Base-by-base conservation (phyloP, 2,888 invertebrate genomes). In the Cecidostiba fungosa region DNA sequence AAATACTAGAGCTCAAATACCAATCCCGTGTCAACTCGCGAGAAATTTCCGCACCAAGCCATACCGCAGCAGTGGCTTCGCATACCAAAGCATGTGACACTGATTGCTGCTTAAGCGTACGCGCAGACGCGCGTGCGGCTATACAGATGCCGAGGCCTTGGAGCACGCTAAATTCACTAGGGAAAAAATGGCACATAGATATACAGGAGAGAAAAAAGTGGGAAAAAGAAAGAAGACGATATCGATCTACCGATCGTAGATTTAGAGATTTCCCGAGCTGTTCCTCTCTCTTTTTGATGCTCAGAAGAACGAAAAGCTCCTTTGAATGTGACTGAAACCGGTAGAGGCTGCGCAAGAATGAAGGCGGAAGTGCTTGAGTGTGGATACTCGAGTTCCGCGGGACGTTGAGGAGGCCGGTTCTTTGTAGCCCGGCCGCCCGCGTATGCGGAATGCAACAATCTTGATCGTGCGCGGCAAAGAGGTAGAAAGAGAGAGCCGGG, bases 351-450 rank as follows among this genome's bases (percentile, higher is more conserved):
- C 69, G 16, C 70, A 70, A 70, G 70, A 70, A 70, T 70, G 59
- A 77, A 19, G 50, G n/a, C 19, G 77, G 59, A 54, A 54, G 77
- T 76, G 54, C 50, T 76, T 54, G 47, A 76, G 77, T 77, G 77
- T 54, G 77, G 54, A 59, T 54, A 54, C 76, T 50, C 23, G 26
- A 26, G 16, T 8, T 50, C 36, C 26, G 26, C n/a, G 12, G 12
- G 29, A 19, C 8, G 29, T n/a, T 0, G 43, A 10, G 23, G n/a
- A 29, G 3, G n/a, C 43, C 47, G 39, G 47, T 6, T 32, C 54
- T 77, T 54, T 77, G 77, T 76, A 76, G 32, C 47, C 19, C n/a
- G 54, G 77, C 54, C 54, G 32, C 47, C 19, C n/a, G 54, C 54
- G 54, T 14, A n/a, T 29, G 76, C 29, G 76, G 76, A 76, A 76